Base-by-base conservation (phyloP, 2,888 invertebrate species). In the Flexamia atlantica region DNA sequence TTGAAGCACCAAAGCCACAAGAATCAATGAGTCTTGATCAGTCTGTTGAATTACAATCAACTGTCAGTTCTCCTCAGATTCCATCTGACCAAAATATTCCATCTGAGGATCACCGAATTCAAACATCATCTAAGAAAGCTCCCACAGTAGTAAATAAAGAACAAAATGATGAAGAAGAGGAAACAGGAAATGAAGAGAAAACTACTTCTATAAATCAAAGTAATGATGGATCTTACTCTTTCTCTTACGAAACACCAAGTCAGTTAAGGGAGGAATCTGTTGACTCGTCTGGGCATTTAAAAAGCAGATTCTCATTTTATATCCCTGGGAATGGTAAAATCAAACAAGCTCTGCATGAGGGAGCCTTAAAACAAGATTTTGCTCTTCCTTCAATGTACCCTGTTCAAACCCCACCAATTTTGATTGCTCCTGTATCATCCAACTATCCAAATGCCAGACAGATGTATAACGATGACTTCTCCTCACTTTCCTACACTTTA, bases 201-300 rank as follows among this genome's bases (percentile, higher is more conserved):
- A 12, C 0, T 1, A 36, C 5, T 36, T 12, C 72, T 23, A 32
- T 64, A 12, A 57, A 23, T 57, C 23, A 57, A 5, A 32, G n/a
- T 40, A 95, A n/a, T 46, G 95, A 95, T 90, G 95, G 95, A 2
- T 94, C 94, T 85, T 95, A 95, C 88, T 92, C 92, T 80, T 95
- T 93, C 88, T 93, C 92, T 83, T 93, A 93, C 87, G 93, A 93
- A 87, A 94, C 95, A 0, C 90, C 93, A 76, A 93, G 93, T 4
- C 94, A 95, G 87, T 93, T 92, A n/a, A 92, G 94, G 87, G 92
- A 93, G 86, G 95, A 95, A 89, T 92, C 92, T 85, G 92, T 93
- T 50, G 93, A 94, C 87, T 91, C 92, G 76, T 91, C 91, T 53
- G 93, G 93, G 0, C 91, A 93, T 88, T 92, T 93, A 40, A 10